Percentiles rank a stretch among this genome's conserved stretches.
Evolutionary conservation across 2,797 vertebrate genomes (phyloP).

Genomic region (Chelonia mydas): DNA sequence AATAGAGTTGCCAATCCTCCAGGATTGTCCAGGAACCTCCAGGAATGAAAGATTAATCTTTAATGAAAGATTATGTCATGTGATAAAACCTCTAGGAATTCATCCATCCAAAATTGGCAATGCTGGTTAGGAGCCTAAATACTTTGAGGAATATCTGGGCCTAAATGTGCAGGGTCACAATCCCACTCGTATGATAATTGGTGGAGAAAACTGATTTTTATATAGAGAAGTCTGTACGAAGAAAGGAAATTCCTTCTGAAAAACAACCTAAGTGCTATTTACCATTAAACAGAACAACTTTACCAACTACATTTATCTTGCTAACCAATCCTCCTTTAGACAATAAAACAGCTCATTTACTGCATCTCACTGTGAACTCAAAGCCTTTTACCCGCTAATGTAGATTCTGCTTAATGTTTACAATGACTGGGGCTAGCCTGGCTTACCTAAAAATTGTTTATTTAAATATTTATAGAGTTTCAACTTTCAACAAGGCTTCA

Average conservation of each 20-base stretch:
- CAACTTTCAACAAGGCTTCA: slow-evolving; percentile 50
- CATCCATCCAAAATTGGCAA: not conserved
- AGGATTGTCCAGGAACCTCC: not conserved
- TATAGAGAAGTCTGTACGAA: not conserved
- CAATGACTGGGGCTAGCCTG: slow-evolving; percentile 25
- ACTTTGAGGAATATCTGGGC: not conserved
- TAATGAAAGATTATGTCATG: not conserved
- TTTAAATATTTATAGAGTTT: slow-evolving; percentile 72
- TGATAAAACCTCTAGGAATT: not conserved
- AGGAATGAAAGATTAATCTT: not conserved
- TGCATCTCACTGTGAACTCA: not conserved
- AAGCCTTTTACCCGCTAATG: slow-evolving; percentile 40
- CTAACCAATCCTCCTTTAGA: slow-evolving; percentile 34
- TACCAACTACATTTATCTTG: slow-evolving; percentile 24
- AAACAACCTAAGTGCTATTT: not conserved
- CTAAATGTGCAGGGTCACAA: not conserved
- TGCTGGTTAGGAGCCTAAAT: not conserved
- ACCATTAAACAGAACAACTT: slow-evolving; percentile 15
- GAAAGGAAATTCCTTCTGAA: slow-evolving; percentile 4
- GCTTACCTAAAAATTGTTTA: slow-evolving; percentile 54
- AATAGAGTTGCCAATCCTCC: not conserved
- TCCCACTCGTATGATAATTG: not conserved
- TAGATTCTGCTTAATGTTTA: slow-evolving; percentile 46
- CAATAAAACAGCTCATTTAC: slow-evolving; percentile 36
- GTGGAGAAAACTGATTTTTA: not conserved